These are phyloP conservation scores for Epistrophella euchroma DNA, from an alignment of 2,888 invertebrate genomes.

Conservation along the genomic window DNA sequence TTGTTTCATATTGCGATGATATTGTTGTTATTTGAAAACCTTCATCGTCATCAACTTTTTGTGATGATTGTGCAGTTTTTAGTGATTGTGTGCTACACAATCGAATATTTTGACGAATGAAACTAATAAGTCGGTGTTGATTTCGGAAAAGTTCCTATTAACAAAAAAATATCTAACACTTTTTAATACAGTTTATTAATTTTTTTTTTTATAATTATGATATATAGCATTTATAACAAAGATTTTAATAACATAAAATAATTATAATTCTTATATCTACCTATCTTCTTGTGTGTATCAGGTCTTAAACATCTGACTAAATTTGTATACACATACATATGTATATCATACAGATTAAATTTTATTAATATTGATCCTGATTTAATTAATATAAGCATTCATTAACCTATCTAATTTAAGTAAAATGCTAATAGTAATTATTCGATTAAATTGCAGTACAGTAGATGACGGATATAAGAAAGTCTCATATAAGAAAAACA, in stretches of 20 bases:
- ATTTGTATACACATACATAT: too few species aligned
- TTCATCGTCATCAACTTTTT: conserved; percentile 79
- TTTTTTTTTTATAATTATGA: too few species aligned
- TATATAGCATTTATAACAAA: too few species aligned
- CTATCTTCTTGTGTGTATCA: too few species aligned
- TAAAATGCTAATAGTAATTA: neutral
- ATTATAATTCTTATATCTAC: too few species aligned
- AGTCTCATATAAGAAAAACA: too few species aligned
- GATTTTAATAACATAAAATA: too few species aligned
- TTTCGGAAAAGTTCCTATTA: conserved; percentile 87
- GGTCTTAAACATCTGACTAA: neutral
- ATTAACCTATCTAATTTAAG: neutral
- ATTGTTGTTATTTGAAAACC: conserved; percentile 82
- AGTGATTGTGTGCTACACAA: conserved; percentile 85
- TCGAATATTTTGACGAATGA: conserved; percentile 84
- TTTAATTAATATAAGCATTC: neutral
- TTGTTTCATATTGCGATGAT: conserved; percentile 79
- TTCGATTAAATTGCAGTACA: neutral
- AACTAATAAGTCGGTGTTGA: conserved; percentile 88
- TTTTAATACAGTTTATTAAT: too few species aligned
- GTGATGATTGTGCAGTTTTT: conserved; percentile 82
- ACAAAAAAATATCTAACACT: conserved; percentile 33
- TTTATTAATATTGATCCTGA: too few species aligned
- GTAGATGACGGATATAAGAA: too few species aligned
- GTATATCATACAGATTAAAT: neutral